Evolutionary conservation across 1,140 invertebrate species (phyloP).

Genomic region (Sminthurides bifidus): DNA sequence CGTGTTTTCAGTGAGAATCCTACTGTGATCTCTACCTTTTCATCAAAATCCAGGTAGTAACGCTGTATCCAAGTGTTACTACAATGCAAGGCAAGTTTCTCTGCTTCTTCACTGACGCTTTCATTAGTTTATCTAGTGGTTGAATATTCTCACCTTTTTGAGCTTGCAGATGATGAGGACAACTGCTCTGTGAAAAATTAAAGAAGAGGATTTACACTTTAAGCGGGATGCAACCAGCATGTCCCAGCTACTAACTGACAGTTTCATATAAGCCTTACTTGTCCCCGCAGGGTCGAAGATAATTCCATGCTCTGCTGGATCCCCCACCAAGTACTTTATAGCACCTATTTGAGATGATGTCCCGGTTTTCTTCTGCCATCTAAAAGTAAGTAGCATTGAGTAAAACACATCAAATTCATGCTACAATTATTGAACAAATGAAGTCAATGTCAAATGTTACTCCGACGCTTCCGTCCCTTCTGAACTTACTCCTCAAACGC

Average conservation of each 20-base stretch:
- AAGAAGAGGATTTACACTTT: neutral
- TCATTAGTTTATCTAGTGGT: too few species aligned
- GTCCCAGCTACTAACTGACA: neutral
- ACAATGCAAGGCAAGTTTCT: neutral
- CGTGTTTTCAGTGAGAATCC: constrained; percentile 6
- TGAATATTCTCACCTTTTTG: too few species aligned
- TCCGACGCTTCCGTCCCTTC: neutral
- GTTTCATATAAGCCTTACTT: neutral
- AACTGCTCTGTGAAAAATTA: neutral
- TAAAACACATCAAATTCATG: too few species aligned
- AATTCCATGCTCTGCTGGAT: constrained; percentile 7
- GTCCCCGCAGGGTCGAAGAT: neutral
- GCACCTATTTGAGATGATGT: neutral
- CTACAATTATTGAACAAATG: too few species aligned
- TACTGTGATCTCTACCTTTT: neutral
- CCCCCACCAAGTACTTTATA: constrained; percentile 4
- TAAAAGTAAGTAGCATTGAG: too few species aligned
- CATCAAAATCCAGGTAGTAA: constrained; percentile 9
- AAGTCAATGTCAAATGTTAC: too few species aligned
- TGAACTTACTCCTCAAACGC: neutral
- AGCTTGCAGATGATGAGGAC: too few species aligned
- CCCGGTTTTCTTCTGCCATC: neutral
- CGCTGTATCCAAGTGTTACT: neutral
- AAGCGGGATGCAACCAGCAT: neutral
- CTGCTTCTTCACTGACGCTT: too few species aligned